Conservation (phyloP, 2,113 vertebrate genomes). For the Indicator maculatus region DNA sequence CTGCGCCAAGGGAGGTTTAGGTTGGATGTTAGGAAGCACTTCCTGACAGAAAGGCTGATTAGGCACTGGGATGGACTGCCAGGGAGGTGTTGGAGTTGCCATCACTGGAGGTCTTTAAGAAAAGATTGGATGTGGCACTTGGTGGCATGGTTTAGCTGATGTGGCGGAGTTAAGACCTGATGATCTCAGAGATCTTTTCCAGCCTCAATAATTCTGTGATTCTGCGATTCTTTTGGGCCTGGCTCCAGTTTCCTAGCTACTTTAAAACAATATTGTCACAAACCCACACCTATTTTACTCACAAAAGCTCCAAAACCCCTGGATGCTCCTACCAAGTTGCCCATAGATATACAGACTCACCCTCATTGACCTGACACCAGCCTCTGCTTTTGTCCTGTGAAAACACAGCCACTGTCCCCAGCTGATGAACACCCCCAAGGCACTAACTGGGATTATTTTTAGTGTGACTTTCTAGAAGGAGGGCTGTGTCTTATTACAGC, state of each 20-base stretch:
- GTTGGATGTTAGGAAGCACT: too few species aligned
- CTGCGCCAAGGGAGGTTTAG: too few species aligned
- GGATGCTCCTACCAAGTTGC: background rate
- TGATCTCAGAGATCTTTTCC: too few species aligned
- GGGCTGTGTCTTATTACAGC: background rate
- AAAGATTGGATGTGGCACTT: too few species aligned
- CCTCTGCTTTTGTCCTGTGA: background rate
- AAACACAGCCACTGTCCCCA: background rate
- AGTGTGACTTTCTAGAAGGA: conserved; percentile 32
- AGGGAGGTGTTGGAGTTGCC: too few species aligned
- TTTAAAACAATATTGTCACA: background rate
- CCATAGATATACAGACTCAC: background rate
- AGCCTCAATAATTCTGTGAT: too few species aligned
- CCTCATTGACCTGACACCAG: conserved; percentile 37
- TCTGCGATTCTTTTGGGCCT: background rate
- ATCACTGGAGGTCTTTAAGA: too few species aligned
- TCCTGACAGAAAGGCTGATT: too few species aligned
- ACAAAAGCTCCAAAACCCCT: background rate
- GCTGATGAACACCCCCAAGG: conserved; percentile 31
- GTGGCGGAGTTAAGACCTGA: too few species aligned
- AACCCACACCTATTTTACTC: background rate
- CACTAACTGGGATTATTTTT: conserved; percentile 43
- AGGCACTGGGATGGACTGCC: too few species aligned
- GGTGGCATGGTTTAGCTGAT: too few species aligned
- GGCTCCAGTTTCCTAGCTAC: background rate